Evolutionary conservation across 2,888 invertebrate species (phyloP), one percentile per base, ranked within the genome.

Genomic region (Drosophila lutescens): DNA sequence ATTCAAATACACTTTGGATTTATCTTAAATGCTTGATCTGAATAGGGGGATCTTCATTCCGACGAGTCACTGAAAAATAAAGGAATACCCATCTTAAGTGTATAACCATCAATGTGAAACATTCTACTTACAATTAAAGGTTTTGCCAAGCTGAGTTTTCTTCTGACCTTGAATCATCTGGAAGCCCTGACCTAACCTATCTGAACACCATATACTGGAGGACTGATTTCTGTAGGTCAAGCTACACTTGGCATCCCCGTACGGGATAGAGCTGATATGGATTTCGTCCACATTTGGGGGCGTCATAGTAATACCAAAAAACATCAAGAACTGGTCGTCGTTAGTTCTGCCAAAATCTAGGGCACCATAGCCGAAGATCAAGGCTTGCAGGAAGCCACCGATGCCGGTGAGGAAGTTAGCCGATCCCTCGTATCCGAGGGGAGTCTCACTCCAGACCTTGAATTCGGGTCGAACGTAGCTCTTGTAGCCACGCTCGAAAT

Each of bases 371-470:
- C 94, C 94, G 65, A 94, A 93, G 30, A 94, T 90, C 0, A 94
- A 88, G 0, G 94, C 90, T 71, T 94, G 94, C 7, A 94, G 90
- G 76, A 94, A 94, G 4, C 94, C 94, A 0, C 94, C 94, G 92
- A 94, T 93, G 8, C 94, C 94, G 0, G 94, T 94, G 36, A 94
- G 91, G 88, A 94, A 94, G 82, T 94, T 94, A 0, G 93, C 93
- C 0, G 94, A 94, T 0, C 94, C 94, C 1, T 92, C 81, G n/a
- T 80, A 81, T 0, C 94, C 94, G 1, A 93, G 91, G 6, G 92
- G 92, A 0, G 93, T 92, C 77, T 94, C 94, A 67, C 93, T 93
- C 94, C 94, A 94, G 0, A 94, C 93, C 91, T 94, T 94, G 68
- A 94, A 94, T 10, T 94, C 94, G 70, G 93, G 93, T 8, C 94